A percentile compares a stretch with the other conserved stretches of the same genome.
Evolutionary conservation across 2,888 invertebrate species (phyloP).

Genomic region (Thera britannica): DNA sequence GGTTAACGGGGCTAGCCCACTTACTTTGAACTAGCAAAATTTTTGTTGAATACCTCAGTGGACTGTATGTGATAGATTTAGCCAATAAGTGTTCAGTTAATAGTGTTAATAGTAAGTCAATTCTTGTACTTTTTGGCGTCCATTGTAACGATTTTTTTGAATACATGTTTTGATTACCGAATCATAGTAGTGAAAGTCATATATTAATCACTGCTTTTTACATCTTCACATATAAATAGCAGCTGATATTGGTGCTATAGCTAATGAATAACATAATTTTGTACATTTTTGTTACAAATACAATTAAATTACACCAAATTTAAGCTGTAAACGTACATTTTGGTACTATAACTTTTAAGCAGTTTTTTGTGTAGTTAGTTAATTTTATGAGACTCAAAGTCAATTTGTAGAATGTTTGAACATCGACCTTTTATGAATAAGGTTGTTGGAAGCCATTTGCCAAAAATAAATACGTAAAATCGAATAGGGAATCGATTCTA

Average conservation of each 20-base stretch:
- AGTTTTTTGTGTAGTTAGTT: conserved; percentile 63
- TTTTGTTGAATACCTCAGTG: conserved; percentile 81
- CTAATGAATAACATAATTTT: conserved; percentile 45
- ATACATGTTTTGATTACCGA: conserved; percentile 27
- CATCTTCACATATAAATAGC: conserved; percentile 62
- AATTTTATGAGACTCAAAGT: conserved; percentile 73
- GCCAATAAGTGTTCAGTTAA: conserved; percentile 83
- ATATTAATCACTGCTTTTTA: conserved; percentile 60
- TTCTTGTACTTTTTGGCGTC: conserved; percentile 77
- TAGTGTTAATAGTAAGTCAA: conserved; percentile 74
- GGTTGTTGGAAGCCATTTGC: conserved; percentile 71
- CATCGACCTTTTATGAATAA: conserved; percentile 60
- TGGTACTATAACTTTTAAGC: conserved; percentile 33
- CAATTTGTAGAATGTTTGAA: conserved; percentile 61
- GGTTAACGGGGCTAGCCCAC: conserved; percentile 53
- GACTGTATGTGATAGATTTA: conserved; percentile 83
- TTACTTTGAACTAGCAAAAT: conserved; percentile 49
- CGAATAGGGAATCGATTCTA: conserved; percentile 53
- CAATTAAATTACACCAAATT: conserved; percentile 12
- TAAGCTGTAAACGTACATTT: conserved; percentile 20
- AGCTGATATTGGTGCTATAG: conserved; percentile 83
- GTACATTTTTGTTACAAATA: conserved; percentile 28
- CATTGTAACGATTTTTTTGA: conserved; percentile 50
- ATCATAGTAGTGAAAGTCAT: conserved; percentile 44
- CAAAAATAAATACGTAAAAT: conserved; percentile 77